Evolutionary conservation across 1,140 invertebrate species (phyloP), one percentile per base, ranked within the genome.

Genomic region (Drosophila trapezifrons): DNA sequence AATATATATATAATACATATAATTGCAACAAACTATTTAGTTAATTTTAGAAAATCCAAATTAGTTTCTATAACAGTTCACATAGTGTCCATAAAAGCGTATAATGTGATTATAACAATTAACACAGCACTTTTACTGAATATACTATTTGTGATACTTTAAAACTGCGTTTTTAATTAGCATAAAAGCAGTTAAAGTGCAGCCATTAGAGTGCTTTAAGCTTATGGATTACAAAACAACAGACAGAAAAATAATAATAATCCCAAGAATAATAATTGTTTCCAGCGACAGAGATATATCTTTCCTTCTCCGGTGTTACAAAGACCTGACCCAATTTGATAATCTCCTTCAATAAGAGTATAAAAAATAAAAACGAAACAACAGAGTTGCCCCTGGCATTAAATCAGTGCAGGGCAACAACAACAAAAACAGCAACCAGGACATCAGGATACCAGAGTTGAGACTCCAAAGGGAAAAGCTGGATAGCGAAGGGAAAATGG

Each of bases 371-470:
- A 67, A 32, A 15, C 38, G 46, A 27, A 59, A 45, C 55, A 65
- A 35, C 45, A 45, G 37, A 47, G 62, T 47, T 38, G 70, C 75
- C 59, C 56, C 66, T 65, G 76, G 83, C 83, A 60, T 86, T 87
- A 86, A 82, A 82, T 86, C 82, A 79, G 71, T 70, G 73, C 72
- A 20, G 56, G 62, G 35, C 42, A 70, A 51, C 27, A 72, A 56
- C 46, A 72, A 32, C 38, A 58, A 42, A 29, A 66, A 37, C 18
- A 56, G 46, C 37, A 60, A 25, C 29, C 64, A 52, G 55, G 56
- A 40, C 42, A 66, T 29, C 55, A 78, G 42, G 12, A 67, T 55
- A 60, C 51, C 27, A 17, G 15, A 7, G 52, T 20, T 38, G 52
- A 66, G 20, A 37, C 43, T 25, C 27, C n/a, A 47, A 52, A 52